Evolutionary conservation across 1,140 invertebrate species (phyloP).

Genomic region (Aphaenogaster rudis): DNA sequence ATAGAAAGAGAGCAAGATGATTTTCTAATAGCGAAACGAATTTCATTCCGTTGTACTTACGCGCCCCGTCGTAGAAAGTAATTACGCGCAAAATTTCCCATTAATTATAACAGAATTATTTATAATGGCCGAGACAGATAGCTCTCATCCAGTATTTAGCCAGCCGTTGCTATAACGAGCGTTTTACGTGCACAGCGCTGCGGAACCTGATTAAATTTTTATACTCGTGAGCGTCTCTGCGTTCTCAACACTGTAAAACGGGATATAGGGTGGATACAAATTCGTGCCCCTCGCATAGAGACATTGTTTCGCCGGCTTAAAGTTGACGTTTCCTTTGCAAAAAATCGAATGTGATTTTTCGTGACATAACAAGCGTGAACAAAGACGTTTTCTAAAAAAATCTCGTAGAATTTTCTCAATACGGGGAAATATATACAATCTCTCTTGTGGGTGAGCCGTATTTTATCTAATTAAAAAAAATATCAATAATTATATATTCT

Average conservation of each 20-base stretch:
- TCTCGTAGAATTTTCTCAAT: neutral
- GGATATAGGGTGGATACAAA: neutral
- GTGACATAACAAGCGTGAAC: too few relatives aligned
- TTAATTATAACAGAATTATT: slow-evolving; percentile 63
- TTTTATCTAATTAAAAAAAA: neutral
- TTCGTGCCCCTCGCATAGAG: neutral
- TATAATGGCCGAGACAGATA: slow-evolving; percentile 50
- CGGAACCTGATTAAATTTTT: slow-evolving; percentile 53
- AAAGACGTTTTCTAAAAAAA: neutral
- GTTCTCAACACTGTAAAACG: neutral
- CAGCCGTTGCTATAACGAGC: slow-evolving; percentile 49
- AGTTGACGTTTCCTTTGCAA: neutral
- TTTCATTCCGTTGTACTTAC: slow-evolving; percentile 41
- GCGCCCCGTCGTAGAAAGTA: slow-evolving; percentile 27
- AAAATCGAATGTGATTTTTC: neutral
- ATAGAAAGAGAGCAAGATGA: slow-evolving; percentile 45
- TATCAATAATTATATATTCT: neutral
- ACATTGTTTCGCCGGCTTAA: neutral
- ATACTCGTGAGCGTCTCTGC: neutral
- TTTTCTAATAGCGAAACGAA: slow-evolving; percentile 60
- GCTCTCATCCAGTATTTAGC: slow-evolving; percentile 43
- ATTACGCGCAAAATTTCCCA: slow-evolving; percentile 61
- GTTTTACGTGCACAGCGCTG: slow-evolving; percentile 44
- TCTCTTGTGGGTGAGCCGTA: neutral
- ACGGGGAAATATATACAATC: neutral